Evolutionary conservation across 2,888 invertebrate species (phyloP).

Genomic region (Sericinus montela): DNA sequence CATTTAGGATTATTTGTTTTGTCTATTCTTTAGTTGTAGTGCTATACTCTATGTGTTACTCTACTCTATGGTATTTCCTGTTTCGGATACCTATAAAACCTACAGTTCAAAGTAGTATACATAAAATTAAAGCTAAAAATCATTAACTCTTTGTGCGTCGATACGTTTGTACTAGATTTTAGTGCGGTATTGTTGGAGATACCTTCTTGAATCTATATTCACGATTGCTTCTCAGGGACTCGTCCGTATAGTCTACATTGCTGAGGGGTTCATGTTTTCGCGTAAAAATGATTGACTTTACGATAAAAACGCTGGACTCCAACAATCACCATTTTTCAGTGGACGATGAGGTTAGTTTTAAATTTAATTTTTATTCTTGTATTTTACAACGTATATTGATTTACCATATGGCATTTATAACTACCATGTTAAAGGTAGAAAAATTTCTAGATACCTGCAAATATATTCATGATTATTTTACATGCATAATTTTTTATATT

Average conservation of each 20-base stretch:
- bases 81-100: no score
- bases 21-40: no score
- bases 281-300: conserved; percentile 86
- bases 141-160: not conserved
- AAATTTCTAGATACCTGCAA: no score
- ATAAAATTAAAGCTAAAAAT: not conserved
- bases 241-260: not conserved
- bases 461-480: no score
- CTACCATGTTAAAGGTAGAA: not conserved
- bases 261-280: not conserved
- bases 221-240: not conserved
- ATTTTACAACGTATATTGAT: not conserved
- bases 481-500: no score
- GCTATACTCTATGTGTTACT: no score
- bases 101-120: no score
- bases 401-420: not conserved
- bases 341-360: conserved; percentile 88
- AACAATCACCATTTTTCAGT: conserved; percentile 90
- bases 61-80: no score
- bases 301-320: conserved; percentile 94
- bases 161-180: not conserved
- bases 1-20: no score
- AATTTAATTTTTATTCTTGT: conserved; percentile 22
- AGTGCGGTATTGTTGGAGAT: not conserved
- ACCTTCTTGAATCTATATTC: not conserved